Evolutionary conservation across 2,888 invertebrate species (phyloP), one percentile per base, ranked within the genome.

Genomic region (Reticulitermes lucifugus): DNA sequence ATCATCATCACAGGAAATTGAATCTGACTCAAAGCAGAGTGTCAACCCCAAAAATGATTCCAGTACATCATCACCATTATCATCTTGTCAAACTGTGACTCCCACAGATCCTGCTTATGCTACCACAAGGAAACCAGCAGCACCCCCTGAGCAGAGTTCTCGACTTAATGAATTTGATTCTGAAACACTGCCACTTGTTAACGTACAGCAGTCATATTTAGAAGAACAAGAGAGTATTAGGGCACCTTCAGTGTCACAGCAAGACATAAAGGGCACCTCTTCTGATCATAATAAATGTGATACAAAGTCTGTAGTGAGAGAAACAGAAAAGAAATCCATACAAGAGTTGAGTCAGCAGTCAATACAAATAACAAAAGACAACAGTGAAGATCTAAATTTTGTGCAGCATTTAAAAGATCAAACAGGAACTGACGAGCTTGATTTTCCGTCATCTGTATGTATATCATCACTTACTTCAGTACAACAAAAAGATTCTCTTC

Each of bases 1-100:
- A 79, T 86, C 86, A 4, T 86, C 86, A 22, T 85, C 81, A 51
- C 85, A 85, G 65, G 85, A 85, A 55, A 71, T 86, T 46, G 86
- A 86, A 65, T 86, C 85, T 0, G 86, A 86, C 65, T 85, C 86
- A 9, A 85, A 84, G 70, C 83, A 84, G 79, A 83, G 85, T 51
- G 43, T 77, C 41, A 83, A 60, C 35, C 25, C 43, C 10, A 75
- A 83, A 59, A 73, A 83, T 22, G 55, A 75, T 29, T 41, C 43
- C n/a, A n/a, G 43, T 46, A 41, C 83, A 83, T 55, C 71, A 71
- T 41, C 81, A 35, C 51, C 83, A 70, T 14, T 55, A 29, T 73
- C 71, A 25, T 46, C 46, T 71, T 65, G 73, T 73, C 83, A 83
- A 21, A 60, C 83, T 51, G 22, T 83, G 43, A 46, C 83, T 46